phyloP scores from a whole-genome alignment of 2,797 vertebrate species.

The Hippopotamyrus pictus region DNA sequence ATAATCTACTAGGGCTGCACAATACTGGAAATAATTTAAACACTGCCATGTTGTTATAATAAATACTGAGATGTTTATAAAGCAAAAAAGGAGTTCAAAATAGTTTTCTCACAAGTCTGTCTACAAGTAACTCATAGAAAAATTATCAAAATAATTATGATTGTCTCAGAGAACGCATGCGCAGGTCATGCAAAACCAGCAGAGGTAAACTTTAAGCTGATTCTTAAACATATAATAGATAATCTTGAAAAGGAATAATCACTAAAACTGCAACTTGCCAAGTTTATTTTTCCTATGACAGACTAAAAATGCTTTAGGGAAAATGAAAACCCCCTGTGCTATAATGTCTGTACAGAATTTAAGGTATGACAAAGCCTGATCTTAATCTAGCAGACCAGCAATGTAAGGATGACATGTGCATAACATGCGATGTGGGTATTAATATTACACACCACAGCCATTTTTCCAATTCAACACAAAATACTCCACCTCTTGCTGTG shows the following conservation, averaged over 20 bases:
- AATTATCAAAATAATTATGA: neutral
- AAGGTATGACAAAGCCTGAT: neutral
- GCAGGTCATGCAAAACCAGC: neutral
- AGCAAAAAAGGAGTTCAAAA: neutral
- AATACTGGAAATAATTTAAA: neutral
- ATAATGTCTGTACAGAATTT: neutral
- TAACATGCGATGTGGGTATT: neutral
- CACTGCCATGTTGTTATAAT: neutral
- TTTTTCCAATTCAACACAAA: neutral
- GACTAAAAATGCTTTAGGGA: neutral
- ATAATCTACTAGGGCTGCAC: neutral
- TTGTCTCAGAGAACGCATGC: neutral
- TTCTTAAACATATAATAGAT: neutral
- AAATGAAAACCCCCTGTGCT: neutral
- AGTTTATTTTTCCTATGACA: neutral
- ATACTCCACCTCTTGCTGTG: neutral
- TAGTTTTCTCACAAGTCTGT: neutral
- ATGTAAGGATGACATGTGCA: neutral
- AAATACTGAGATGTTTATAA: neutral
- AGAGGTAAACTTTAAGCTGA: neutral
- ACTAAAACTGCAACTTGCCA: neutral
- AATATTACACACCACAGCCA: neutral
- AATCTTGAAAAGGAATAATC: neutral
- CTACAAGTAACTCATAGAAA: neutral
- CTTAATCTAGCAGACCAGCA: neutral